A percentile compares a stretch with the other conserved stretches of the same genome.
These are phyloP conservation scores for Sus cebifrons DNA, from an alignment of 2,797 vertebrate species.

Conservation along the genomic window DNA sequence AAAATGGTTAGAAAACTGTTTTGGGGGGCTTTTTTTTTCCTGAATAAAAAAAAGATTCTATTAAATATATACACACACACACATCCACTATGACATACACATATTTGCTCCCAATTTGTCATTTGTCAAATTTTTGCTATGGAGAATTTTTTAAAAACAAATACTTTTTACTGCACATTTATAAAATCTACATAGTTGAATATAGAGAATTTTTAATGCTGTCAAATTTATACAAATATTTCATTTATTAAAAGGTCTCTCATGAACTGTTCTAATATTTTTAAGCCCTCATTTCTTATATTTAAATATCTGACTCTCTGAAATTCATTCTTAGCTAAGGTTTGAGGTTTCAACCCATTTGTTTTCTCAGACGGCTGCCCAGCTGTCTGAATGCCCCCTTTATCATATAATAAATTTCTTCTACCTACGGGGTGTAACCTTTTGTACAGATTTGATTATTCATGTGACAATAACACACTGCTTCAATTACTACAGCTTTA, in stretches of 20 bases:
- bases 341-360: not conserved
- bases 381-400: not conserved
- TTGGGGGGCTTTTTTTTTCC: slow-evolving; percentile 71
- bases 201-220: not conserved
- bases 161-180: not conserved
- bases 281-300: slow-evolving; percentile 23
- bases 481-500: not conserved
- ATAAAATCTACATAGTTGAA: not conserved
- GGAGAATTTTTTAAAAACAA: not conserved
- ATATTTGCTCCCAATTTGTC: not conserved
- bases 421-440: not conserved
- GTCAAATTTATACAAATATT: slow-evolving; percentile 7
- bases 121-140: slow-evolving; percentile 11
- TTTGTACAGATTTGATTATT: not conserved
- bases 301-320: not conserved
- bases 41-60: slow-evolving; percentile 88
- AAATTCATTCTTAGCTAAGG: not conserved
- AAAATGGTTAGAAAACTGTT: slow-evolving; percentile 73
- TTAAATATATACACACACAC: no score
- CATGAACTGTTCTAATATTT: not conserved
- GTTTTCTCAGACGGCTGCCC: not conserved
- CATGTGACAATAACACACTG: not conserved
- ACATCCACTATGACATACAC: not conserved
- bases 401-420: not conserved
- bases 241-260: not conserved